A percentile compares a stretch with the other conserved stretches of the same genome.
These are phyloP conservation scores for Drosophila buzzatii DNA, from an alignment of 2,888 invertebrate genomes.

Conservation along the genomic window DNA sequence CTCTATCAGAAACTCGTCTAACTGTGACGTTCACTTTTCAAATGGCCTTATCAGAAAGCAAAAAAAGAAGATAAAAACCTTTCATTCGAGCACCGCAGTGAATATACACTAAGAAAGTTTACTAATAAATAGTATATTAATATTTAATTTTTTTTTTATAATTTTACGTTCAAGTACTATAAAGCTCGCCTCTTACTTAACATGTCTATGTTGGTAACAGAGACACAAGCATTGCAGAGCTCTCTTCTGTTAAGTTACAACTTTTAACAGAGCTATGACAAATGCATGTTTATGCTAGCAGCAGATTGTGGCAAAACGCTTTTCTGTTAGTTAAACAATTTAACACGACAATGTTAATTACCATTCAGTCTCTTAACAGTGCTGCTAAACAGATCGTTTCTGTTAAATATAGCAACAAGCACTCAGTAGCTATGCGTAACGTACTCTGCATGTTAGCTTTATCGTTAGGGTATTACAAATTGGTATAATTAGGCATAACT, in stretches of 20 bases:
- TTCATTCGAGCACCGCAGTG: neutral
- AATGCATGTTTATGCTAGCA: neutral
- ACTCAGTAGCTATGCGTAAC: neutral
- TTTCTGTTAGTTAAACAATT: neutral
- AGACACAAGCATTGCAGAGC: neutral
- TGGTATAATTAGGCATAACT: constrained; percentile 12
- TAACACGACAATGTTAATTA: neutral
- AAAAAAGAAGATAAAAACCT: neutral
- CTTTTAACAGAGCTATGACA: neutral
- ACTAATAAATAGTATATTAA: neutral
- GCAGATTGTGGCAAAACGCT: neutral
- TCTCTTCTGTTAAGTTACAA: neutral
- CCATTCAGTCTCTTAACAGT: too few species aligned
- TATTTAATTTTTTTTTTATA: too few species aligned
- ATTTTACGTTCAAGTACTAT: neutral
- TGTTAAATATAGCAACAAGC: neutral
- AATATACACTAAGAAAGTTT: constrained; percentile 1
- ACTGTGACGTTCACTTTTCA: constrained; percentile 60
- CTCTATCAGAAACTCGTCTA: constrained; percentile 34
- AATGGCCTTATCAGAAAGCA: constrained; percentile 47
- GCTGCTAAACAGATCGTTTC: neutral
- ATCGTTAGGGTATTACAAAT: constrained; percentile 5
- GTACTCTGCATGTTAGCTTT: neutral
- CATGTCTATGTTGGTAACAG: neutral
- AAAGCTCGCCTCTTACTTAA: neutral